Percentiles rank a stretch among this genome's conserved stretches.
These are phyloP conservation scores for Adela reaumurella DNA, from an alignment of 2,888 invertebrate species.

Conservation along the genomic window DNA sequence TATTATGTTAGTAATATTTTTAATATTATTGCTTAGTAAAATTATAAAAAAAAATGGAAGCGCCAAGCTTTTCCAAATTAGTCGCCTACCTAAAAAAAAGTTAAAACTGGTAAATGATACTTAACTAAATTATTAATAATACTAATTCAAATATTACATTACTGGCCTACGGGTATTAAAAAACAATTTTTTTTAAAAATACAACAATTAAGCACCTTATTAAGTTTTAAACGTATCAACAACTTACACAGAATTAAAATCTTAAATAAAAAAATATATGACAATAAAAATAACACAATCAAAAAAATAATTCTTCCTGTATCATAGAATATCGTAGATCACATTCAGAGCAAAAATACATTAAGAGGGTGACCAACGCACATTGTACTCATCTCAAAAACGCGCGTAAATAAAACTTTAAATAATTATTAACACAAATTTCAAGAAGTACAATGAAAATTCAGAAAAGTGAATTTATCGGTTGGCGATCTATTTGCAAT, in stretches of 20 bases:
- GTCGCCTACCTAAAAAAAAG: neutral
- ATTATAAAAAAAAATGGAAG: neutral
- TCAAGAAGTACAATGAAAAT: too few relatives aligned
- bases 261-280: neutral
- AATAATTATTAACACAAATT: too few relatives aligned
- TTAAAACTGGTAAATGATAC: neutral
- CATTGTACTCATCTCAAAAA: too few relatives aligned
- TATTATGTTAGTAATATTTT: too few relatives aligned
- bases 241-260: neutral
- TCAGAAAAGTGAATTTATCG: too few relatives aligned
- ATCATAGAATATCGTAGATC: neutral
- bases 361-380: too few relatives aligned
- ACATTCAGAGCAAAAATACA: neutral
- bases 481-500: too few relatives aligned
- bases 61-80: neutral
- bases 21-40: neutral
- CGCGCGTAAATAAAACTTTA: too few relatives aligned
- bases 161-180: neutral
- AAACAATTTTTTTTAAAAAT: neutral
- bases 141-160: neutral
- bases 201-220: neutral
- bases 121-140: neutral
- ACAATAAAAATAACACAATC: neutral
- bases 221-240: neutral
- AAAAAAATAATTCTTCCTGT: neutral